Base-by-base conservation (phyloP, 2,888 invertebrate species). In the Merodon equestris region DNA sequence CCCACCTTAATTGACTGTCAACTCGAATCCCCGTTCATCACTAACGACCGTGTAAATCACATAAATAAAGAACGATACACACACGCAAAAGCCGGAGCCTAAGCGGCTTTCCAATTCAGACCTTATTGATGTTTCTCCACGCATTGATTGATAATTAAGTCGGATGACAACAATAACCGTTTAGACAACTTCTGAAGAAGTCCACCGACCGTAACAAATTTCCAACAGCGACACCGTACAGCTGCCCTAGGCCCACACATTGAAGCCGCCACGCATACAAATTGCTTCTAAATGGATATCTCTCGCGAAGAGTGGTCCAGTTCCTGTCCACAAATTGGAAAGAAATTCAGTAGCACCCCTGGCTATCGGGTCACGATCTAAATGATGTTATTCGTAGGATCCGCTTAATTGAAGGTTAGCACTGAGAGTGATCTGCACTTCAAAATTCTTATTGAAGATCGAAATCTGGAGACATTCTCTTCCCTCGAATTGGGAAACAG, bases 111-210 rank as follows among this genome's bases (percentile, higher is more conserved):
- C 74, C 54, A 68, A 74, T 79, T 68, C 60, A 36, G 38, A 51
- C 54, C 63, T 74, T 74, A 79, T 74, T 79, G 79, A 79, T 79
- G 79, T 79, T 79, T 70, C 60, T 79, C 74, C 74, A 79, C 74
- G 74, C 79, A 79, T 70, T 74, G 60, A 70, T 79, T 56, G 79
- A 70, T 74, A 79, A 79, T 79, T 79, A 79, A 74, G 60, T 74
- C 79, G 7, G 64, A 50, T 19, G 68, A 50, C 56, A 63, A 79
- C 79, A 79, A 79, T 79, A 79, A 73, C 60, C 74, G 79, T 79
- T 79, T 79, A 79, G 79, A 68, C 79, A 70, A 51, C 70, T 74
- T 79, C 70, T 60, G 50, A 70, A 74, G 74, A 74, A 79, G 44
- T 36, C 54, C 60, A 60, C 74, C 73, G 73, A 77, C 73, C 77